These are phyloP conservation scores for Datnioides undecimradiatus DNA, from an alignment of 2,113 vertebrate genomes.

Conservation along the genomic window DNA sequence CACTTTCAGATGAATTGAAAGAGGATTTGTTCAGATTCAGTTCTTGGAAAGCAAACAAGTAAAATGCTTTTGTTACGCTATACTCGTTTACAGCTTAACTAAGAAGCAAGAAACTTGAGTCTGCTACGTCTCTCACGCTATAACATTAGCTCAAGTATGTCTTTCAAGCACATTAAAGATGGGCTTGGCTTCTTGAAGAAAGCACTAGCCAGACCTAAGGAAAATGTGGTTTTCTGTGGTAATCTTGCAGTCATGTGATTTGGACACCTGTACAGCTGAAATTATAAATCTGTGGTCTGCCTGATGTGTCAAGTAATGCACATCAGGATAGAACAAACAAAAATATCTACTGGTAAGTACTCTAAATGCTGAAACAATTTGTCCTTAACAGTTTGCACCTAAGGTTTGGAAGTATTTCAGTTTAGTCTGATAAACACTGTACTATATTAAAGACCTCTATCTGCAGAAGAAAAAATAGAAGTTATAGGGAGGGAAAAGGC, in stretches of 20 bases:
- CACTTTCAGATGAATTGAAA: background rate
- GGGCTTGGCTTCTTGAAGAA: background rate
- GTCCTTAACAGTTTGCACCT: background rate
- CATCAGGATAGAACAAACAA: background rate
- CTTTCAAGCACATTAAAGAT: background rate
- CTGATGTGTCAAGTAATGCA: background rate
- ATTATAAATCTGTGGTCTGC: background rate
- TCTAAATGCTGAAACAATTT: background rate
- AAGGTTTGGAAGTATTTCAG: background rate
- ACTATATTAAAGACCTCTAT: slow-evolving; percentile 10
- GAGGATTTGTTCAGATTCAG: background rate
- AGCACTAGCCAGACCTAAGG: background rate
- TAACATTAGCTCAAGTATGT: background rate
- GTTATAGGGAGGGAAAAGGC: background rate
- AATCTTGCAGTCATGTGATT: background rate
- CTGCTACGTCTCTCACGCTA: background rate
- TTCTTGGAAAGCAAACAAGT: background rate
- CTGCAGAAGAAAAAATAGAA: too few species aligned
- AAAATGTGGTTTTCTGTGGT: background rate
- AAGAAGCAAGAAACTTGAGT: background rate
- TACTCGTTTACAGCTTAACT: background rate
- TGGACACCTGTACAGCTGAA: background rate
- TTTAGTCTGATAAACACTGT: background rate
- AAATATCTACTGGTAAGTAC: background rate
- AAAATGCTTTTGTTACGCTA: background rate